A percentile compares a stretch with the other conserved stretches of the same genome.
These are phyloP conservation scores for Oryzias sinensis DNA, from an alignment of 2,797 vertebrate genomes.

Conservation along the genomic window DNA sequence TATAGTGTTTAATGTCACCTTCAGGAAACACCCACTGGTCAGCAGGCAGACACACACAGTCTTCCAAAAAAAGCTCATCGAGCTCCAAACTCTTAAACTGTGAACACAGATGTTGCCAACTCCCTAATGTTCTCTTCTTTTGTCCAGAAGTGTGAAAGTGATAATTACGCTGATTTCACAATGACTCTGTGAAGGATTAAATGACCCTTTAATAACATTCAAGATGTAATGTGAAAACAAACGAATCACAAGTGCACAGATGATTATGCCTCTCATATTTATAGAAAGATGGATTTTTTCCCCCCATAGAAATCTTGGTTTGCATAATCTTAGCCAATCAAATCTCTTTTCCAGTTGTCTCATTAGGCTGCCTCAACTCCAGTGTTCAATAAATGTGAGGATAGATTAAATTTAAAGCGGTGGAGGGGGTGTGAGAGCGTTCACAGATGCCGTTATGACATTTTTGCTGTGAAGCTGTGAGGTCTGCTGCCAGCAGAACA, in stretches of 20 bases:
- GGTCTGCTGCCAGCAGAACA: slow-evolving; percentile 53
- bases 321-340: slow-evolving; percentile 33
- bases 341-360: slow-evolving; percentile 27
- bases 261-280: not conserved
- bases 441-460: slow-evolving; percentile 60
- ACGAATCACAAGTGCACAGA: not conserved
- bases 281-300: not conserved
- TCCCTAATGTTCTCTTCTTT: not conserved
- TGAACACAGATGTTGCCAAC: not conserved
- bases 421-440: slow-evolving; percentile 43
- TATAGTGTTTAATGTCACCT: not conserved
- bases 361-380: slow-evolving; percentile 44
- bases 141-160: not conserved
- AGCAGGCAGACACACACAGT: not conserved
- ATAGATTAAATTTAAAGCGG: slow-evolving; percentile 34
- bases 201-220: not conserved
- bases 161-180: slow-evolving; percentile 2
- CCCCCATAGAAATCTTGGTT: not conserved
- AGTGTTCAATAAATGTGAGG: slow-evolving; percentile 45
- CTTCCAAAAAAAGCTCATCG: not conserved
- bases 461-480: slow-evolving; percentile 46
- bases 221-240: not conserved
- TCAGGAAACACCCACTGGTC: not conserved
- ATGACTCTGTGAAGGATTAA: not conserved
- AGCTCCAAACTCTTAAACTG: not conserved